phyloP scores from a whole-genome alignment of 2,888 invertebrate genomes.

The Prosapia bicincta region DNA sequence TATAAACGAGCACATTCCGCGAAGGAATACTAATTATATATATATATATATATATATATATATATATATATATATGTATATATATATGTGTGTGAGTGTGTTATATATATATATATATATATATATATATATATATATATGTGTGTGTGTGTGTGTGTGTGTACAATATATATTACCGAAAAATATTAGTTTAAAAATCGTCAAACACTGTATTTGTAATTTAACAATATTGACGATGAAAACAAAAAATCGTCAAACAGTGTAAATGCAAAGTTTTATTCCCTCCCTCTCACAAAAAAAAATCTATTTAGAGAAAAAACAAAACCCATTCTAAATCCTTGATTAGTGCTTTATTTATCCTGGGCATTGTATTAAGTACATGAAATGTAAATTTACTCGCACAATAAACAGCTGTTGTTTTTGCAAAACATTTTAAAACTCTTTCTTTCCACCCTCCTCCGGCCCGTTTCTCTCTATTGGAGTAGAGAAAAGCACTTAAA shows the following conservation, averaged over 20 bases:
- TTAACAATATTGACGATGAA: background rate
- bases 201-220: background rate
- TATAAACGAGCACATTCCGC: too few species aligned
- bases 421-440: constrained; percentile 2
- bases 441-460: background rate
- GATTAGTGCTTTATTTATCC: background rate
- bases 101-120: too few species aligned
- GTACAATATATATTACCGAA: too few species aligned
- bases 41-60: too few species aligned
- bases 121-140: too few species aligned
- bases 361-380: background rate
- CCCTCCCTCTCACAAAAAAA: background rate
- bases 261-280: background rate
- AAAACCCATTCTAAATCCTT: background rate
- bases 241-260: background rate
- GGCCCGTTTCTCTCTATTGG: background rate
- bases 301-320: background rate
- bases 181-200: too few species aligned
- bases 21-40: too few species aligned
- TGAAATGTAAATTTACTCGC: background rate
- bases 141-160: too few species aligned
- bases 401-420: constrained; percentile 2
- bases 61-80: too few species aligned
- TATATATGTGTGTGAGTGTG: too few species aligned
- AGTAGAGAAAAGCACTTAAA: background rate